Base-by-base conservation (phyloP, 2,888 invertebrate species). In the Luperina nickerlii region DNA sequence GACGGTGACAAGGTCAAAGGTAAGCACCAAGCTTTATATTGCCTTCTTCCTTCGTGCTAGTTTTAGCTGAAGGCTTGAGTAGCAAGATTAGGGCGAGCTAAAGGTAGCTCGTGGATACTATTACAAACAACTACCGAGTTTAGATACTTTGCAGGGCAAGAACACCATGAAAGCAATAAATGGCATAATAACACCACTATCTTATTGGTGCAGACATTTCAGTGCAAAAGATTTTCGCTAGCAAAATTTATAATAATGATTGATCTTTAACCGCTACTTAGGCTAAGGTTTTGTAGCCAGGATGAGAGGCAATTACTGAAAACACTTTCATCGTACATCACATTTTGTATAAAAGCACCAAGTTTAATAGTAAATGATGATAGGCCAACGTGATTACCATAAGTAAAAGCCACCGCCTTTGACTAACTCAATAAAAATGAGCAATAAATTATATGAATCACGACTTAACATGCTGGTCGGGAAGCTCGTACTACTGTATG, bases 1-100 rank as follows among this genome's bases (percentile, higher is more conserved):
- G 97, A 97, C 81, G 97, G 97, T 1, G 97, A 97, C 92, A 96
- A 97, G 90, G 97, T 97, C 62, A 97, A 97, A 93, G 97, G 97
- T 97, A 90, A 67, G 74, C 48, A 11, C 18, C 42, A 32, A 6
- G 2, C 62, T 63, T 63, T 32, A 3, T 27, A n/a, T 4, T 1
- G 8, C n/a, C 57, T 60, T 60, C 20, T 7, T 54, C 4, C 5
- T 60, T 60, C n/a, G 57, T 60, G 57, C n/a, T 5, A 60, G 60
- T n/a, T 60, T 11, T 6, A 60, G n/a, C 57, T 60, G n/a, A 60
- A n/a, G 57, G 57, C 60, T n/a, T 13, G n/a, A 60, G 60, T 27
- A 60, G n/a, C n/a, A 60, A 60, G 60, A n/a, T n/a, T n/a, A 60
- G 27, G 60, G 1, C n/a, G 13, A 13, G 6, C 60, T 27, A 13